A percentile compares a stretch with the other conserved stretches of the same genome.
Evolutionary conservation across 2,113 vertebrate genomes (phyloP).

Genomic region (Coptodon bakossiorum): DNA sequence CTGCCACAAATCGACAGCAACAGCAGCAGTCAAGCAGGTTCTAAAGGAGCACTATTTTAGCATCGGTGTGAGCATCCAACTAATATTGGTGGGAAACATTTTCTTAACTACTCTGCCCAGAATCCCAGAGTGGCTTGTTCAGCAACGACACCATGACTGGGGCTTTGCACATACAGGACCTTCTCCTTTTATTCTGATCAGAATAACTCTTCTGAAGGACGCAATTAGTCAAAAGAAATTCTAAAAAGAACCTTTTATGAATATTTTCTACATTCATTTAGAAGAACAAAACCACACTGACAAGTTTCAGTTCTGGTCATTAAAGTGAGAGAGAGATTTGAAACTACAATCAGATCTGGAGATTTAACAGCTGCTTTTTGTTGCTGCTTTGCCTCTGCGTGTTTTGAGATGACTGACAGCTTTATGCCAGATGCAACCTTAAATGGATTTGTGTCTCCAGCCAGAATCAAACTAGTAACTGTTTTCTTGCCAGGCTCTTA

Average conservation of each 20-base stretch:
- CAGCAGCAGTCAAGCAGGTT: background rate
- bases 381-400: fast-evolving
- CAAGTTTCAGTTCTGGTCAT: background rate
- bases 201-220: background rate
- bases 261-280: background rate
- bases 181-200: background rate
- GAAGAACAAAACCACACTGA: background rate
- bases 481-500: background rate
- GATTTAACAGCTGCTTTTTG: background rate
- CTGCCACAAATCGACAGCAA: fast-evolving
- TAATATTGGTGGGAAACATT: background rate
- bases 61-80: background rate
- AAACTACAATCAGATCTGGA: background rate
- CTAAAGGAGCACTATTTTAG: background rate
- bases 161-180: background rate
- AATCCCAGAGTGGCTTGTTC: background rate
- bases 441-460: background rate
- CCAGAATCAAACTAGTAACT: background rate
- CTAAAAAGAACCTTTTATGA: background rate
- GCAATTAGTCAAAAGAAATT: fast-evolving
- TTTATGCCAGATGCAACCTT: background rate
- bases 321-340: background rate
- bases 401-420: background rate
- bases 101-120: background rate
- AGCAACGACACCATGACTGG: background rate